A percentile compares a stretch with the other conserved stretches of the same genome.
Evolutionary conservation across 2,888 invertebrate species (phyloP).

Genomic region (Coecobrya sp.): DNA sequence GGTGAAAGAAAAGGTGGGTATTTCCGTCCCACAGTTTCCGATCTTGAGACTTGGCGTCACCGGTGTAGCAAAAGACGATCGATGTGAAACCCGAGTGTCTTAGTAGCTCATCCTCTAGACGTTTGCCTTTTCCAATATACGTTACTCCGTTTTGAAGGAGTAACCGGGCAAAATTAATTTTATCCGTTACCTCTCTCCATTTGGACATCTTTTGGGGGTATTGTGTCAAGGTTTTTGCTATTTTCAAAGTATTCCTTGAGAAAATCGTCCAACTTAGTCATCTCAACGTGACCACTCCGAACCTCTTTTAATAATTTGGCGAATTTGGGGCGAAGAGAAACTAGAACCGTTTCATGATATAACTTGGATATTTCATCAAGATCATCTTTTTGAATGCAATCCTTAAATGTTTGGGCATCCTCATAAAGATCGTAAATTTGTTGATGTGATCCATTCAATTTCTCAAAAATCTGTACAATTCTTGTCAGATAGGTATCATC

Average conservation of each 20-base stretch:
- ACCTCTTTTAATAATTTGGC: not conserved
- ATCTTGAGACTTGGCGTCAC: not conserved
- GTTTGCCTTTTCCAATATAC: conserved; percentile 22
- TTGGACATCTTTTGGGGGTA: not conserved
- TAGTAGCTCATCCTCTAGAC: conserved; percentile 39
- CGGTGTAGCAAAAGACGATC: conserved; percentile 50
- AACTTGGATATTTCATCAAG: not conserved
- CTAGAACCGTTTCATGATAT: not conserved
- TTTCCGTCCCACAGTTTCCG: conserved; percentile 35
- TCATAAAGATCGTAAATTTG: conserved; percentile 55
- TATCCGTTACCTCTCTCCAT: conserved; percentile 7
- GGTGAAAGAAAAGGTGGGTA: conserved; percentile 63
- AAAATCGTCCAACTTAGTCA: conserved; percentile 15
- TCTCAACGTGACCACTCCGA: not conserved
- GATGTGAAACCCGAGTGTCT: not conserved
- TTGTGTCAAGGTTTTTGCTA: not conserved
- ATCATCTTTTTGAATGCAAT: conserved; percentile 29
- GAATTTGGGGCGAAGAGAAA: conserved; percentile 36
- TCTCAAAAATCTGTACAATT: conserved; percentile 61
- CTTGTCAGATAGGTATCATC: conserved; percentile 58
- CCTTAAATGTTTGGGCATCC: conserved; percentile 29
- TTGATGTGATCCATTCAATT: conserved; percentile 33
- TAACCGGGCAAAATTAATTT: conserved; percentile 23
- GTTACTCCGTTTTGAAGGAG: conserved; percentile 42
- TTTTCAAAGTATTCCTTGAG: not conserved